Percentiles rank a stretch among this genome's conserved stretches.
Evolutionary conservation across 2,797 vertebrate species (phyloP).

Genomic region (Premnoplex brunnescens): DNA sequence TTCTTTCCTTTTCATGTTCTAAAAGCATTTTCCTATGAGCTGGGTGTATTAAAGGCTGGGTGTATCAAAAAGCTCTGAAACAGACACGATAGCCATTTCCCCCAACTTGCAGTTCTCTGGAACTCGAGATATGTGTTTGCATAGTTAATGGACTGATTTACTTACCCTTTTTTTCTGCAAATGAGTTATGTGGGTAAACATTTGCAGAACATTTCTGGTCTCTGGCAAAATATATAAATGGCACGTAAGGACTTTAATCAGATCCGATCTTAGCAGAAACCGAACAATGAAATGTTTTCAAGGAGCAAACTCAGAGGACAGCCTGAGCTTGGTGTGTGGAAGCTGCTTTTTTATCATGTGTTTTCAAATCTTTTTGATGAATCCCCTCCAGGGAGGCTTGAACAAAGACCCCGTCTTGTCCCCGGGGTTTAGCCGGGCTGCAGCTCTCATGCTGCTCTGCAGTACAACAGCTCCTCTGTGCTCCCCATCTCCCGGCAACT

Average conservation of each 20-base stretch:
- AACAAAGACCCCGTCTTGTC: conserved; percentile 38
- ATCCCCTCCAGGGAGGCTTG: conserved; percentile 3
- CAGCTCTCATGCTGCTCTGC: neutral
- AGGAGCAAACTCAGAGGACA: neutral
- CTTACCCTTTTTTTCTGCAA: neutral
- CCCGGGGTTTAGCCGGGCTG: neutral
- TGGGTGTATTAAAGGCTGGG: neutral
- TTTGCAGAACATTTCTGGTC: neutral
- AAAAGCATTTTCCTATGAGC: neutral
- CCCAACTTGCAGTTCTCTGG: neutral
- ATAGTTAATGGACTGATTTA: neutral
- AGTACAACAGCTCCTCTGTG: conserved; percentile 41
- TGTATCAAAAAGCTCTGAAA: neutral
- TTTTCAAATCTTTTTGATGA: neutral
- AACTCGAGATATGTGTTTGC: neutral
- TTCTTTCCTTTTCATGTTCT: neutral
- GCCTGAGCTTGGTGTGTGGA: neutral
- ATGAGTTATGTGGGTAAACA: neutral
- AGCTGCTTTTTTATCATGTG: neutral
- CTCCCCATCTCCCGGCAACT: neutral
- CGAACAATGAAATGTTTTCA: conserved; percentile 53
- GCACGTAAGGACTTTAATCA: neutral
- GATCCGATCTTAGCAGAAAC: neutral
- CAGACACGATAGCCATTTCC: neutral
- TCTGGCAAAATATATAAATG: neutral